These are phyloP conservation scores for Lasioglossum zephyrum DNA, from an alignment of 2,888 invertebrate genomes.

Conservation along the genomic window DNA sequence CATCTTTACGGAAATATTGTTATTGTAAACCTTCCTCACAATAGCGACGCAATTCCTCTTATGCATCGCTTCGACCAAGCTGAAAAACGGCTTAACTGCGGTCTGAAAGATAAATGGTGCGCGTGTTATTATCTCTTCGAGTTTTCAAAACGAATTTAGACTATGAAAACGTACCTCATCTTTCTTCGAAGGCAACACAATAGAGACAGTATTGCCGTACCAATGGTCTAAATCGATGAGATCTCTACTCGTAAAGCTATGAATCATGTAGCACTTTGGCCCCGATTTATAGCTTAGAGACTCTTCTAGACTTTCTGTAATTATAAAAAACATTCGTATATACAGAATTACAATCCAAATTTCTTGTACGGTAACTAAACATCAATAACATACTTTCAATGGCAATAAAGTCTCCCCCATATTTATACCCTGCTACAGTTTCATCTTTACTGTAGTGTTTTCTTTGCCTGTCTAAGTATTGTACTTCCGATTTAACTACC, in stretches of 20 bases:
- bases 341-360: neutral
- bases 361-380: neutral
- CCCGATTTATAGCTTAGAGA: constrained; percentile 41
- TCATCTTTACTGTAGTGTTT: constrained; percentile 43
- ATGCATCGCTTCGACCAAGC: constrained; percentile 70
- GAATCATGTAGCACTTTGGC: constrained; percentile 41
- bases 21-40: constrained; percentile 65
- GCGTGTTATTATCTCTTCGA: neutral
- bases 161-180: constrained; percentile 15
- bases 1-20: constrained; percentile 64
- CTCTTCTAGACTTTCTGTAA: constrained; percentile 41
- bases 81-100: constrained; percentile 68
- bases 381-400: constrained; percentile 57
- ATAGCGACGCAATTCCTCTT: constrained; percentile 67
- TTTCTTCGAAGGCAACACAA: constrained; percentile 53
- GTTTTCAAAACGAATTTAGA: neutral
- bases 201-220: constrained; percentile 15
- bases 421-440: constrained; percentile 66
- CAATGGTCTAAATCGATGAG: constrained; percentile 52
- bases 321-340: neutral
- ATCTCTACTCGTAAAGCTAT: constrained; percentile 48
- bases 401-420: constrained; percentile 66
- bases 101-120: constrained; percentile 50
- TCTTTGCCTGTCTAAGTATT: constrained; percentile 41
- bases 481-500: neutral